Evolutionary conservation across 2,888 invertebrate species (phyloP).

Genomic region (Metalampra italica): DNA sequence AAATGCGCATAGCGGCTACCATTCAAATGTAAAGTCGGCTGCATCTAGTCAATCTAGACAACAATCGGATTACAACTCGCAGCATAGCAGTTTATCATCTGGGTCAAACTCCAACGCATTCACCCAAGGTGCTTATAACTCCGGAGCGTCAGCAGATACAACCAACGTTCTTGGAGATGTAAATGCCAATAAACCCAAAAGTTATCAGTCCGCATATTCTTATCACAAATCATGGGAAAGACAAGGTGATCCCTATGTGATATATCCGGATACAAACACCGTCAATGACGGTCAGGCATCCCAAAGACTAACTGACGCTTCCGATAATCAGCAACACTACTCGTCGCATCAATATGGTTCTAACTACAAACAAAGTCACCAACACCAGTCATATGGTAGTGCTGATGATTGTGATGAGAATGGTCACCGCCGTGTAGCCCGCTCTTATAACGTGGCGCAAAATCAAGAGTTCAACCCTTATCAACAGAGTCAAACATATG

Average conservation of each 20-base stretch:
- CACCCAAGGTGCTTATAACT: constrained; percentile 23
- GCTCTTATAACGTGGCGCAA: constrained; percentile 38
- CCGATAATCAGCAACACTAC: constrained; percentile 33
- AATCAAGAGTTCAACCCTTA: background rate
- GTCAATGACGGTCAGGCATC: constrained; percentile 34
- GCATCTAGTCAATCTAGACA: constrained; percentile 33
- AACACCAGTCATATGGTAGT: constrained; percentile 25
- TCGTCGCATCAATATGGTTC: constrained; percentile 42
- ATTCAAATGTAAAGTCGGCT: constrained; percentile 32
- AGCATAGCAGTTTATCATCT: constrained; percentile 23
- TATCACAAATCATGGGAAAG: constrained; percentile 75
- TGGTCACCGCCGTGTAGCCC: constrained; percentile 46
- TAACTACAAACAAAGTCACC: constrained; percentile 37
- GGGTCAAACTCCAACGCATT: constrained; percentile 23
- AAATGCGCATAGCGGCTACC: constrained; percentile 32
- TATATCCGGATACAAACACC: constrained; percentile 46
- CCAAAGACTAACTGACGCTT: constrained; percentile 41
- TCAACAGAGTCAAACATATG: constrained; percentile 21
- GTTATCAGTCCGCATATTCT: constrained; percentile 69
- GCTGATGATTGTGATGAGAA: constrained; percentile 34
- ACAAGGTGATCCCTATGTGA: constrained; percentile 71
- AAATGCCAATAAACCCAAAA: constrained; percentile 49
- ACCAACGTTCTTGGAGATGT: constrained; percentile 33
- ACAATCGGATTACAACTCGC: constrained; percentile 30
- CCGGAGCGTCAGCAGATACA: constrained; percentile 24